These are phyloP conservation scores for Notamacropus eugenii DNA, from an alignment of 2,797 vertebrate species.

Conservation along the genomic window DNA sequence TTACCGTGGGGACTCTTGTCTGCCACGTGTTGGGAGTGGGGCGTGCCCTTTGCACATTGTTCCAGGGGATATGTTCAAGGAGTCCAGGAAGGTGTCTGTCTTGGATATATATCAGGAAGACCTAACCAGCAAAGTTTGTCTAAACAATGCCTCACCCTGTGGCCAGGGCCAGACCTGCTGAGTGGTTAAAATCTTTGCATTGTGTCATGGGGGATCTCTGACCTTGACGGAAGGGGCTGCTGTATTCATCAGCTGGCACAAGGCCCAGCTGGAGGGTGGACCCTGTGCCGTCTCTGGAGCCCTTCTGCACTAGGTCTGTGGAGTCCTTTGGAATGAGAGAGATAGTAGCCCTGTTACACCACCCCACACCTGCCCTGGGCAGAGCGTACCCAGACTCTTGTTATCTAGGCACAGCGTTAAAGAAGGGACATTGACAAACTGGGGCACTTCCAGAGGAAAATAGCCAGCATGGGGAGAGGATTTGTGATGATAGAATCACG, in stretches of 20 bases:
- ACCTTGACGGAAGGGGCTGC: constrained; percentile 60
- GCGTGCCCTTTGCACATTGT: constrained; percentile 66
- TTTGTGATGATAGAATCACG: neutral
- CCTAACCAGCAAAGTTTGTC: constrained; percentile 60
- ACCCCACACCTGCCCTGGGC: neutral
- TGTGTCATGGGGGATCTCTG: constrained; percentile 47
- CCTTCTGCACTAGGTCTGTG: neutral
- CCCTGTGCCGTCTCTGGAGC: neutral
- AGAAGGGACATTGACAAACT: neutral
- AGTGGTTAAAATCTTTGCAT: constrained; percentile 55
- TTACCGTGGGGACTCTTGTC: constrained; percentile 32
- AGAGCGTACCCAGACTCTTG: neutral
- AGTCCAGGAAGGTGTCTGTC: constrained; percentile 69
- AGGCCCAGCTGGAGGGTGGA: constrained; percentile 1
- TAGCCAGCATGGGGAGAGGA: neutral
- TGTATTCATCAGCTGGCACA: constrained; percentile 42
- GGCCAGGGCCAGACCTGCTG: constrained; percentile 33
- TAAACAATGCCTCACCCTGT: constrained; percentile 73
- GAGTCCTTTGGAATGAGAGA: neutral
- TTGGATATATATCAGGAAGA: constrained; percentile 79
- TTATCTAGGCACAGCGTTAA: neutral
- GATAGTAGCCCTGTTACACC: neutral
- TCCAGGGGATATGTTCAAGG: constrained; percentile 60
- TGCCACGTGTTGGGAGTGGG: constrained; percentile 27
- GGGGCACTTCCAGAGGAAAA: neutral